Percentiles rank a stretch among this genome's conserved stretches.
phyloP scores from a whole-genome alignment of 2,888 invertebrate genomes.

The Tortrix viridana region DNA sequence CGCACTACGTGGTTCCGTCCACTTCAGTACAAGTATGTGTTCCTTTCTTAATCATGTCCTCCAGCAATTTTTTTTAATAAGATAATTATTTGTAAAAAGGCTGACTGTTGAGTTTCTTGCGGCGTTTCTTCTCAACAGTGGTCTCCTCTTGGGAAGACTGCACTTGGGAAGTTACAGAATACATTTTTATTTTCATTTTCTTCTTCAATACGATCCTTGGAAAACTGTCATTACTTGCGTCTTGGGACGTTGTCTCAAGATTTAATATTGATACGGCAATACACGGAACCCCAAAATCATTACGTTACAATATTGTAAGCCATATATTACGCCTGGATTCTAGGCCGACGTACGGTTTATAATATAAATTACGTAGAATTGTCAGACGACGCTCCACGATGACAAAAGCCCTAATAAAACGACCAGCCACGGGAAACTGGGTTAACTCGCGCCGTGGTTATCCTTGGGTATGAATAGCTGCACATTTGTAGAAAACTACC shows the following conservation, averaged over 20 bases:
- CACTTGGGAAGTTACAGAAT: no score
- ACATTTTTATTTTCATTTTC: no score
- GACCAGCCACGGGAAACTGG: constrained; percentile 17
- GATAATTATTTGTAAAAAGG: no score
- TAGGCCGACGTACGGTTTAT: constrained; percentile 32
- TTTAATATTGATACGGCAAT: not conserved
- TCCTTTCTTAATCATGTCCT: no score
- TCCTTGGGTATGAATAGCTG: constrained; percentile 32
- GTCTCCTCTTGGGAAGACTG: no score
- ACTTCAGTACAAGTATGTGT: not conserved
- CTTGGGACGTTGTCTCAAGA: no score
- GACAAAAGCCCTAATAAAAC: constrained; percentile 36
- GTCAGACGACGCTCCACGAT: constrained; percentile 27
- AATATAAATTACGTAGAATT: constrained; percentile 37
- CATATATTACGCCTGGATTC: constrained; percentile 22
- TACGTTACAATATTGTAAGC: constrained; percentile 17
- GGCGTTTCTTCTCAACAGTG: no score
- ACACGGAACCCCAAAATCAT: constrained; percentile 2
- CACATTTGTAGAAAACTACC: constrained; percentile 10
- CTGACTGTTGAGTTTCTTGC: no score
- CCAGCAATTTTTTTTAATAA: no score
- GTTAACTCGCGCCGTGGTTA: constrained; percentile 30
- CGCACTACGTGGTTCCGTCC: not conserved
- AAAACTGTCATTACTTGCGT: no score
- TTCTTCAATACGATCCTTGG: no score